Conservation (phyloP, 2,113 vertebrate genomes). For the Coreoperca whiteheadi region DNA sequence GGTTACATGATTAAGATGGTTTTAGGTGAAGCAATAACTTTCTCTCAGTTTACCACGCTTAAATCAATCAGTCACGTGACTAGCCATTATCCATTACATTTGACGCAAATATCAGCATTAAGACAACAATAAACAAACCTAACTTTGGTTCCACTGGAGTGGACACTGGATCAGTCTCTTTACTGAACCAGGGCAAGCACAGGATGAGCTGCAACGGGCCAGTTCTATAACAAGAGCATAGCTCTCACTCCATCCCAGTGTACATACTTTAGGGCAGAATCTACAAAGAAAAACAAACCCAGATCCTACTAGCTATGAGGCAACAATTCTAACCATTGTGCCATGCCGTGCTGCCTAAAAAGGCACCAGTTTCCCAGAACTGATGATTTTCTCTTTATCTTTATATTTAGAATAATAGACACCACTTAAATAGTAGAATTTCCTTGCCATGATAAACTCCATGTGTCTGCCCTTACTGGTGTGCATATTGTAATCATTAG, state of each 20-base stretch:
- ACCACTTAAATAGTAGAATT: slow-evolving; percentile 7
- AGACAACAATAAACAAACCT: background rate
- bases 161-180: background rate
- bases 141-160: background rate
- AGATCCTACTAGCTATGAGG: background rate
- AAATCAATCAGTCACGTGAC: too few relatives aligned
- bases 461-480: slow-evolving; percentile 2
- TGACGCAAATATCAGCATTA: too few relatives aligned
- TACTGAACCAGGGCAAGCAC: background rate
- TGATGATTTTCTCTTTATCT: slow-evolving; percentile 1
- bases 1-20: too few relatives aligned
- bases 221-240: slow-evolving; percentile 9
- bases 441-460: background rate
- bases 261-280: background rate
- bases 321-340: slow-evolving; percentile 5
- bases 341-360: background rate
- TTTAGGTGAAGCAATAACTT: too few relatives aligned
- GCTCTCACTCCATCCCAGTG: slow-evolving; percentile 8
- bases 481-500: slow-evolving; percentile 21
- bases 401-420: background rate
- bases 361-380: slow-evolving; percentile 13
- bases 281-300: slow-evolving; percentile 22
- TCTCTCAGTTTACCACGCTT: too few relatives aligned
- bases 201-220: background rate
- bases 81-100: too few relatives aligned